These are phyloP conservation scores for Pentalonia nigronervosa DNA, from an alignment of 1,140 invertebrate genomes.

Conservation along the genomic window DNA sequence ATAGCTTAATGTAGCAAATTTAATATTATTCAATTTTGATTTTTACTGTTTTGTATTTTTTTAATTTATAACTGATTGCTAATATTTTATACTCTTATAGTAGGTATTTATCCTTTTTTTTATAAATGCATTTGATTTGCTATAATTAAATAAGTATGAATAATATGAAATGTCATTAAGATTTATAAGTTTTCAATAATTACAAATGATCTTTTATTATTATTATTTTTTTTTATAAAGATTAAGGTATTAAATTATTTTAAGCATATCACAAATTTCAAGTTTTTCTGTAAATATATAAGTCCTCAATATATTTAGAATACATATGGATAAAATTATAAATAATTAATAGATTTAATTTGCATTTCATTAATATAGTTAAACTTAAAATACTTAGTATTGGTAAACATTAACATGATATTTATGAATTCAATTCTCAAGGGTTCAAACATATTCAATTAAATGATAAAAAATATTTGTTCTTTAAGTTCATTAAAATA, in stretches of 20 bases:
- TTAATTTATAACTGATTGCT: neutral
- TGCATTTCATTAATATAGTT: too few species aligned
- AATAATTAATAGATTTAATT: too few species aligned
- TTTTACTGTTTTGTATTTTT: neutral
- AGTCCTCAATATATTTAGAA: neutral
- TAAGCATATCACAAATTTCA: neutral
- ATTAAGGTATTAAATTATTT: neutral
- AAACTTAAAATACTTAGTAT: too few species aligned
- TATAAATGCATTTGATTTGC: neutral
- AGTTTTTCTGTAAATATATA: neutral
- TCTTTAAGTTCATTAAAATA: too few species aligned
- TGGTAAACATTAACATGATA: too few species aligned
- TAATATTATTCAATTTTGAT: neutral
- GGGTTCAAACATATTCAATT: too few species aligned
- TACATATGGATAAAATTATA: too few species aligned
- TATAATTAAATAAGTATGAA: neutral
- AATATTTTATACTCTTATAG: neutral
- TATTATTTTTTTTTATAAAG: neutral
- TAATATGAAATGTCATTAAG: neutral
- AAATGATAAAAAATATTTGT: too few species aligned
- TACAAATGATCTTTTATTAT: too few species aligned
- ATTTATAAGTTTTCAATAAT: neutral
- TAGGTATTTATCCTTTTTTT: neutral
- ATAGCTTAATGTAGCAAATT: neutral
- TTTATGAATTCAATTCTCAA: too few species aligned